A percentile compares a stretch with the other conserved stretches of the same genome.
phyloP scores from a whole-genome alignment of 2,888 invertebrate species.

The Chelonus formosanus region DNA sequence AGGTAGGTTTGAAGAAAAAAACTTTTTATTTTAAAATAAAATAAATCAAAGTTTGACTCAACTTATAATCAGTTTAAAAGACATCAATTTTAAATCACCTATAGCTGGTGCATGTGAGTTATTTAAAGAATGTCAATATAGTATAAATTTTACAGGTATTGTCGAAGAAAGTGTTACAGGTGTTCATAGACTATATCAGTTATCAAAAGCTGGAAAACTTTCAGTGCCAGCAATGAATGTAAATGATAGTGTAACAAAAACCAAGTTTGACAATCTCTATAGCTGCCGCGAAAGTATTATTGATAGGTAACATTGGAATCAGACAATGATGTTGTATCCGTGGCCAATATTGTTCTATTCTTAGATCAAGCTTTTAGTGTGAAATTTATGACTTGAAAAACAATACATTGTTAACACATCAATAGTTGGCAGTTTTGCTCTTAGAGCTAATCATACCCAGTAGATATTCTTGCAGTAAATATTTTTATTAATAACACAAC shows the following conservation, averaged over 20 bases:
- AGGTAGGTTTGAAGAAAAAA: constrained; percentile 64
- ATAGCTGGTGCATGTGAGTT: too few species aligned
- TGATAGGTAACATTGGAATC: constrained; percentile 71
- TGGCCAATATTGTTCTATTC: too few species aligned
- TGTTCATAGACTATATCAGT: constrained; percentile 95
- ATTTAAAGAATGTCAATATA: too few species aligned
- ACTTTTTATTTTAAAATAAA: too few species aligned
- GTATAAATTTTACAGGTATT: constrained; percentile 73
- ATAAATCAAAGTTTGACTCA: background rate
- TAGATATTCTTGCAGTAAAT: too few species aligned
- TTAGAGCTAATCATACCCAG: too few species aligned
- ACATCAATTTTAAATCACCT: too few species aligned
- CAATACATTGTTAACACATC: too few species aligned
- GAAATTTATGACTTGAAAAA: too few species aligned
- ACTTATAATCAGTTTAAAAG: background rate
- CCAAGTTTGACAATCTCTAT: constrained; percentile 96
- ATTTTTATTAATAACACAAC: too few species aligned
- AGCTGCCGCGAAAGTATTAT: constrained; percentile 93
- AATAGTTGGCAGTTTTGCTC: too few species aligned
- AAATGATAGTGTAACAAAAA: constrained; percentile 97
- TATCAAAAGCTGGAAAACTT: constrained; percentile 92
- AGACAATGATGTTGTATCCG: background rate
- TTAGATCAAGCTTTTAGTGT: too few species aligned
- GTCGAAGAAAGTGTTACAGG: constrained; percentile 98
- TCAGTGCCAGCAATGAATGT: constrained; percentile 98